Conservation (phyloP, 1,140 invertebrate genomes). For the Drosophila gunungcola region DNA sequence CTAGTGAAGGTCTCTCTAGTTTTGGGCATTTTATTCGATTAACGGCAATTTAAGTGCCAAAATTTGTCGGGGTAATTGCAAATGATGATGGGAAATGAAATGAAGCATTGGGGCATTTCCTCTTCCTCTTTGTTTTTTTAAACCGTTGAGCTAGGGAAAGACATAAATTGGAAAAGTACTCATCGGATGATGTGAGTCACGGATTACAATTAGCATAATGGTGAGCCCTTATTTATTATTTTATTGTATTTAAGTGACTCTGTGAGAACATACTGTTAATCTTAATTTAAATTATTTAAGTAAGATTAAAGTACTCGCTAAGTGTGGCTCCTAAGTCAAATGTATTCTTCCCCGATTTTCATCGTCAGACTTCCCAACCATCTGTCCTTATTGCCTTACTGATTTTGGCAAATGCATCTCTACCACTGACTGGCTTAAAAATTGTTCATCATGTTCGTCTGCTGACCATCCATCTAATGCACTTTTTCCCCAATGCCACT, state of each 20-base stretch:
- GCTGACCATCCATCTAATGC: slow-evolving; percentile 18
- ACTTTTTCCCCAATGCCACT: slow-evolving; percentile 41
- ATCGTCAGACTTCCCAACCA: background rate
- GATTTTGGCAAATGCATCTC: slow-evolving; percentile 6
- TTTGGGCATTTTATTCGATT: slow-evolving; percentile 44
- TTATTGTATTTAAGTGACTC: too few species aligned
- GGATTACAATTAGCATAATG: too few species aligned
- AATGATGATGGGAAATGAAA: slow-evolving; percentile 4
- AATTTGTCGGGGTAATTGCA: slow-evolving; percentile 48
- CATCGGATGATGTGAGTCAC: too few species aligned
- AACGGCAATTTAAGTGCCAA: slow-evolving; percentile 46
- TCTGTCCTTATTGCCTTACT: slow-evolving; percentile 13
- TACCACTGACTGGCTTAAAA: slow-evolving; percentile 13
- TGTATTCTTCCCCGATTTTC: background rate
- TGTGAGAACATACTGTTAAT: too few species aligned
- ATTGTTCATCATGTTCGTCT: slow-evolving; percentile 36
- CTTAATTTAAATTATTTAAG: too few species aligned
- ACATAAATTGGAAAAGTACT: too few species aligned
- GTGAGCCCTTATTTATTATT: too few species aligned
- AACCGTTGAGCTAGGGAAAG: too few species aligned
- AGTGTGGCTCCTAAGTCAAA: background rate
- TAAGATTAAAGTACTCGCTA: background rate
- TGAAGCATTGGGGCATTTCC: background rate
- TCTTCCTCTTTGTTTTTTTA: too few species aligned
- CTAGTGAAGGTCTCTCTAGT: background rate